phyloP scores from a whole-genome alignment of 2,113 vertebrate genomes.

The Dasyurus viverrinus region DNA sequence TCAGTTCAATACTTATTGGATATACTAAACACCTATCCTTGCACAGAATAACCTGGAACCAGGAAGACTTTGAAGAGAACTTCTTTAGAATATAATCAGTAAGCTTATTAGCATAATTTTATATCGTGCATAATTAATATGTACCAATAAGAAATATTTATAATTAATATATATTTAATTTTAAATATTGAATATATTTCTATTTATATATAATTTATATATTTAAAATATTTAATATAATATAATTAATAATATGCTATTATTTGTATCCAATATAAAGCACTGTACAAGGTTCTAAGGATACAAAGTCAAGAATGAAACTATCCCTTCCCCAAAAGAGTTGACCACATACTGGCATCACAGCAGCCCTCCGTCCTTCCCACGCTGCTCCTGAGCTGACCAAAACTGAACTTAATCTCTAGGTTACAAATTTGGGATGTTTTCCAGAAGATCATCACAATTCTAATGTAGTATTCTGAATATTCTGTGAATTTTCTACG shows the following conservation, averaged over 20 bases:
- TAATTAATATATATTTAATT: no score
- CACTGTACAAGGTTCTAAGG: neutral
- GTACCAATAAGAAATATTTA: neutral
- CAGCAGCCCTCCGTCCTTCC: neutral
- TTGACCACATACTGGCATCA: neutral
- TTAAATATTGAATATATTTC: no score
- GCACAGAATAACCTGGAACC: neutral
- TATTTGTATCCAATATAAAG: neutral
- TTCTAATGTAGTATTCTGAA: neutral
- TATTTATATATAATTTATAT: no score
- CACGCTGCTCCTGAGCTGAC: neutral
- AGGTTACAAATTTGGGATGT: neutral
- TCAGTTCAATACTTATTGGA: neutral
- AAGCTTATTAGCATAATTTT: neutral
- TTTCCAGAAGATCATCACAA: constrained; percentile 27
- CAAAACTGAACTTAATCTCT: neutral
- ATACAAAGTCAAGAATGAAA: neutral
- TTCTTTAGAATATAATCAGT: neutral
- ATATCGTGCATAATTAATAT: neutral
- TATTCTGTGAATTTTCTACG: neutral
- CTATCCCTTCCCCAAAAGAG: neutral
- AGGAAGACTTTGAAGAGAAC: neutral
- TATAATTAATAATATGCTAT: neutral
- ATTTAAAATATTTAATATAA: no score
- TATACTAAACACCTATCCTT: neutral